A percentile compares a stretch with the other conserved stretches of the same genome.
phyloP scores from a whole-genome alignment of 2,113 vertebrate species.

The Tetraodon nigroviridis region DNA sequence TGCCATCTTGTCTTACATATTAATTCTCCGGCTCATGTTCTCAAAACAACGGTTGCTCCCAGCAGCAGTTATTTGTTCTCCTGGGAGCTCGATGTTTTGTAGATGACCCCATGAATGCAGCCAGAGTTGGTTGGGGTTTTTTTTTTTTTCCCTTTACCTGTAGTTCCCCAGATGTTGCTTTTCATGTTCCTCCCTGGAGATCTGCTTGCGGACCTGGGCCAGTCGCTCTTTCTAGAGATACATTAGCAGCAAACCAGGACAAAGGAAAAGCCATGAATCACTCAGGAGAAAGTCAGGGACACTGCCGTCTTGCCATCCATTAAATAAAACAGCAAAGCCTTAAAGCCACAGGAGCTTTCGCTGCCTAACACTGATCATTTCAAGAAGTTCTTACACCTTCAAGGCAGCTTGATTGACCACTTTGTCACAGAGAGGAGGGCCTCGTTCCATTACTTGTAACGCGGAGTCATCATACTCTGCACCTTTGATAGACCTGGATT shows the following conservation, averaged over 20 bases:
- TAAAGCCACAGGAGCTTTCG: background rate
- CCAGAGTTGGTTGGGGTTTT: conserved; percentile 8
- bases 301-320: background rate
- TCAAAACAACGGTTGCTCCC: conserved; percentile 18
- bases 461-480: conserved; percentile 23
- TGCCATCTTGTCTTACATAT: conserved; percentile 13
- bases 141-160: conserved; percentile 75
- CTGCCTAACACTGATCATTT: conserved; percentile 39
- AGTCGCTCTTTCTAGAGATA: conserved; percentile 90
- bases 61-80: conserved; percentile 31
- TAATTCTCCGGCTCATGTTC: background rate
- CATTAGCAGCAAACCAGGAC: background rate
- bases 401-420: conserved; percentile 43
- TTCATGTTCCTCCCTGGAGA: conserved; percentile 93
- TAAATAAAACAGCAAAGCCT: conserved; percentile 21
- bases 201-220: conserved; percentile 92
- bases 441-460: conserved; percentile 33
- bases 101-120: conserved; percentile 54
- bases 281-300: conserved; percentile 4
- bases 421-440: conserved; percentile 39
- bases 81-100: conserved; percentile 23
- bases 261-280: conserved; percentile 14
- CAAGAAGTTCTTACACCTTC: conserved; percentile 20
- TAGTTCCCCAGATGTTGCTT: conserved; percentile 96
- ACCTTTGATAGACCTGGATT: conserved; percentile 36